Conservation (phyloP, 2,113 vertebrate species). For the Entelurus aequoreus region DNA sequence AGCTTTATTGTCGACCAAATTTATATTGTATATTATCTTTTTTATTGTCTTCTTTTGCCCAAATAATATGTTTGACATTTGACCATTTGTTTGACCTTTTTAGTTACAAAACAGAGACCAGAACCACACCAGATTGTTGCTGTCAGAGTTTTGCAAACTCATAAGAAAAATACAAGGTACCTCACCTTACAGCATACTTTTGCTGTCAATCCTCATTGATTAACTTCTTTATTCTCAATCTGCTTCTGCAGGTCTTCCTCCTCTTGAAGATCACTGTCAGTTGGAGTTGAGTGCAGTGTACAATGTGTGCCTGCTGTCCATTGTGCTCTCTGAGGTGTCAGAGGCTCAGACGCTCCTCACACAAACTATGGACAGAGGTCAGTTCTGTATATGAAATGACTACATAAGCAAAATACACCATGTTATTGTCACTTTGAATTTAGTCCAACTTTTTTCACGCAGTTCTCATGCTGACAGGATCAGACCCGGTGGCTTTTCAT, state of each 20-base stretch:
- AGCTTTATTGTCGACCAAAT: no score
- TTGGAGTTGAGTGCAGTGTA: constrained; percentile 67
- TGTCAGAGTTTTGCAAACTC: constrained; percentile 64
- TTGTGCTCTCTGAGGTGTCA: constrained; percentile 39
- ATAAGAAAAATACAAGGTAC: constrained; percentile 69
- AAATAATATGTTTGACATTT: neutral
- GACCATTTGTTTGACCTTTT: constrained; percentile 1
- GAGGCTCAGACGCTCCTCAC: constrained; percentile 54
- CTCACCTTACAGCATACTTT: neutral
- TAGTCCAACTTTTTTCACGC: neutral
- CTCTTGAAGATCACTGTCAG: constrained; percentile 35
- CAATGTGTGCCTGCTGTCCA: constrained; percentile 59
- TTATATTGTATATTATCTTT: no score
- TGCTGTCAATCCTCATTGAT: neutral
- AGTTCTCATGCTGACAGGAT: constrained; percentile 54
- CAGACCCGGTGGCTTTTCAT: constrained; percentile 18
- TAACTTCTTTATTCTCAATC: neutral
- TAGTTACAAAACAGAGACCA: constrained; percentile 17
- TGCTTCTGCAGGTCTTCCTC: constrained; percentile 58
- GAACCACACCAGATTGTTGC: constrained; percentile 29
- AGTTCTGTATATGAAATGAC: neutral
- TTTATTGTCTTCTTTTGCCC: neutral
- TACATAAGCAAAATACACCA: neutral
- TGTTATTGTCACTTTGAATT: neutral
- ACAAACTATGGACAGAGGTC: constrained; percentile 60